Percentiles rank a stretch among this genome's conserved stretches.
These are phyloP conservation scores for Drosophila ananassae DNA, from an alignment of 1,140 invertebrate genomes.

Conservation along the genomic window DNA sequence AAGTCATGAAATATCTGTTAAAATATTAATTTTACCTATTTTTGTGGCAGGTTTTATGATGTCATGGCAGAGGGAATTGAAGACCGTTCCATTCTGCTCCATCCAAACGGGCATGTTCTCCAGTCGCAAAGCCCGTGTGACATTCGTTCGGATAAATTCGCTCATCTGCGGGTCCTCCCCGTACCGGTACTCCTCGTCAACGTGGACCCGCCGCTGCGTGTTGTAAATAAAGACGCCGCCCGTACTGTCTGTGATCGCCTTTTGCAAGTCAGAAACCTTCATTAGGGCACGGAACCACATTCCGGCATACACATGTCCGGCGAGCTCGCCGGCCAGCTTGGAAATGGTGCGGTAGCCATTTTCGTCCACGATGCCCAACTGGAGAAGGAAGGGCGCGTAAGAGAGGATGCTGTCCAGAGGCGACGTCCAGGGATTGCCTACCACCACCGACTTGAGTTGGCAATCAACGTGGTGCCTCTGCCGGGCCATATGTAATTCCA, in stretches of 20 bases:
- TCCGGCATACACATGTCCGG: constrained; percentile 85
- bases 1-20: not conserved
- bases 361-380: constrained; percentile 87
- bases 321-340: constrained; percentile 85
- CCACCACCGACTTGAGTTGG: constrained; percentile 90
- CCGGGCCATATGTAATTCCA: constrained; percentile 86
- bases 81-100: constrained; percentile 87
- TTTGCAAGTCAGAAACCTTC: constrained; percentile 37
- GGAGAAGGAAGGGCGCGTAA: constrained; percentile 89
- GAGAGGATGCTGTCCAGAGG: constrained; percentile 92
- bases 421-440: constrained; percentile 95
- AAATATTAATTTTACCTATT: constrained; percentile 84
- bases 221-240: constrained; percentile 66
- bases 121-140: constrained; percentile 87
- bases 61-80: constrained; percentile 87
- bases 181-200: constrained; percentile 61
- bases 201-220: constrained; percentile 51
- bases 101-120: constrained; percentile 87
- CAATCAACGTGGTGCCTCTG: constrained; percentile 86
- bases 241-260: constrained; percentile 32
- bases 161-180: constrained; percentile 83
- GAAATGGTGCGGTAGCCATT: constrained; percentile 84
- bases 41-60: constrained; percentile 94
- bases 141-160: constrained; percentile 89
- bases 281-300: constrained; percentile 86